Percentiles rank a stretch among this genome's conserved stretches.
Conservation (phyloP, 2,113 vertebrate species). For the Abramis brama region DNA sequence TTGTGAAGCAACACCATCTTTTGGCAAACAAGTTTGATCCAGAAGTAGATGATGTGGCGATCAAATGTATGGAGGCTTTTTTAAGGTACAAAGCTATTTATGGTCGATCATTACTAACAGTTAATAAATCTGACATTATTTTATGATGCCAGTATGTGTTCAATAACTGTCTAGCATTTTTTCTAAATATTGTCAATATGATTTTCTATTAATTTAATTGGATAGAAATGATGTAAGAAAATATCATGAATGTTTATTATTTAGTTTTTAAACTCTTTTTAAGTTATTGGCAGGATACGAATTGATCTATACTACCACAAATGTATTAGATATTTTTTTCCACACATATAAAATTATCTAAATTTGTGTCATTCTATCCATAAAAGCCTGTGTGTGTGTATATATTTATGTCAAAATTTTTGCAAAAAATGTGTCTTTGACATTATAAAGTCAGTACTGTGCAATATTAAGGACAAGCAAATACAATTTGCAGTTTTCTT, state of each 20-base stretch:
- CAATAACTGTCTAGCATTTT: not conserved
- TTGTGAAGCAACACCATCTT: constrained; percentile 83
- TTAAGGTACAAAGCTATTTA: constrained; percentile 78
- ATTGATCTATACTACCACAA: not conserved
- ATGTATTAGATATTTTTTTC: not conserved
- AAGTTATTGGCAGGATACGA: not conserved
- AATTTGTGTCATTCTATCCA: too few relatives aligned
- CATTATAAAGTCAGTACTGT: too few relatives aligned
- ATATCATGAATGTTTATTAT: not conserved
- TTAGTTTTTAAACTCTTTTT: not conserved
- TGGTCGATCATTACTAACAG: constrained; percentile 18
- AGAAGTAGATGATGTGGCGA: constrained; percentile 75
- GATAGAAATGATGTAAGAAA: not conserved
- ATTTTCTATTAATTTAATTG: not conserved
- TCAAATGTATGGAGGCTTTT: constrained; percentile 85
- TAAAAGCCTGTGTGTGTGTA: too few relatives aligned
- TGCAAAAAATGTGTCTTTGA: too few relatives aligned
- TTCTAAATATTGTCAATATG: not conserved
- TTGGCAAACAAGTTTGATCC: constrained; percentile 95
- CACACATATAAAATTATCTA: too few relatives aligned
- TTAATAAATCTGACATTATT: not conserved
- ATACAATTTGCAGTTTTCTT: too few relatives aligned
- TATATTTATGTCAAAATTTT: too few relatives aligned
- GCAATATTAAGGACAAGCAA: too few relatives aligned
- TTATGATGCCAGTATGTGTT: not conserved